Base-by-base conservation (phyloP, 2,888 invertebrate species). In the Thelaira solivaga region DNA sequence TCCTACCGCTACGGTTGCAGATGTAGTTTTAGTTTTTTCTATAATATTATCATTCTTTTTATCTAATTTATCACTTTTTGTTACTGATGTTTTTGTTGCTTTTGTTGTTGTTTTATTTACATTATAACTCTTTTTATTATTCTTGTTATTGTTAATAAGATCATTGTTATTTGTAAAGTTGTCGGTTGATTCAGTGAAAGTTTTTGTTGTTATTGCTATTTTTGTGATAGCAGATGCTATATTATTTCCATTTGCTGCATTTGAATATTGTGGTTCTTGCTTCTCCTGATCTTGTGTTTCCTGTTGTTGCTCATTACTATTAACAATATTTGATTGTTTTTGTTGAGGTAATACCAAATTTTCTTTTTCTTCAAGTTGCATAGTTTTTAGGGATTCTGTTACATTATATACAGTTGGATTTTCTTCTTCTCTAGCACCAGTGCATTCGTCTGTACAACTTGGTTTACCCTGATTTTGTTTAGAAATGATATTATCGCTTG, bases 351-450 rank as follows among this genome's bases (percentile, higher is more conserved):
- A 53, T 55, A 53, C n/a, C 53, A 68, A 18, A 47, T 36, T 45
- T 61, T 73, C 65, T 41, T 64, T 69, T 45, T 68, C 65, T 24
- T 45, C 77, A 29, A 80, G 57, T 49, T 76, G 81, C 81, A 81
- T 77, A 74, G 45, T 77, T 31, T 75, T 51, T 24, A 69, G 16
- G 36, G 65, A 31, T 62, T 61, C 61, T 1, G 61, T 45, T 29
- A 68, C 29, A 8, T 39, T 61, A 45, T 39, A 45, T 29, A 45
- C 11, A 47, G 8, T 22, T 36, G 34, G 39, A 45, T 51, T 49
- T 20, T 31, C 24, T 62, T 74, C 43, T 45, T 74, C 53, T 47
- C 51, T 61, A 67, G 61, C 74, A 74, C 74, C 67, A 39, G 53
- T 29, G 13, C 45, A 16, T 13, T 53, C 13, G 8, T 36, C 59